Base-by-base conservation (phyloP, 2,888 invertebrate species). In the Melangyna quadrimaculata region DNA sequence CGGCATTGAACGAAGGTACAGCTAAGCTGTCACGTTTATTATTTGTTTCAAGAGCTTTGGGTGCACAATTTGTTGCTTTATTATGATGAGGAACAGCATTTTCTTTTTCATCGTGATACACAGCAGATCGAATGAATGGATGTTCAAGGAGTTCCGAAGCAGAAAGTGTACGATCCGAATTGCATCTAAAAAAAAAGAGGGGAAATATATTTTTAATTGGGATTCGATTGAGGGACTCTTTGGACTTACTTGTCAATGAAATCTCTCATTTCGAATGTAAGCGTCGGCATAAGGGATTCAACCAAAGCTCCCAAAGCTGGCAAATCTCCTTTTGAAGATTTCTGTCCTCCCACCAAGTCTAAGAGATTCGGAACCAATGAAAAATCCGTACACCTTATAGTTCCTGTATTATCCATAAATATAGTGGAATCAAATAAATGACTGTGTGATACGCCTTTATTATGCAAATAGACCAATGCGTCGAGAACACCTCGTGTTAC, bases 371-470 rank as follows among this genome's bases (percentile, higher is more conserved):
- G 90, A 14, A 92, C 90, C 5, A 92, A 55, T 0, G 91, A 91
- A 75, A 91, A 92, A 77, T 92, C 92, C 0, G 91, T 90, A 53
- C 92, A 90, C 37, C 92, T 90, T 48, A 92, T 90, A 17, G 90
- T 93, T 55, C 96, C 96, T 73, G 91, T 91, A 63, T 94, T 94
- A 88, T 96, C 96, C 90, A 97, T 93, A 90, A 95, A 96, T 72
- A 97, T 94, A 87, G 95, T 95, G 22, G 95, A 94, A 88, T 95
- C 95, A 80, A 95, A 93, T n/a, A 98, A 92, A 91, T 97, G 95
- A 89, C 95, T 95, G 90, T 98, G 98, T 17, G 97, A 95, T 1
- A 98, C 95, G 87, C 96, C 96, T 86, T 95, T 96, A 88, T 95
- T 94, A 90, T 98, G 98, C 74, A 98, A 93, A 90, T 95, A 97